Evolutionary conservation across 2,888 invertebrate genomes (phyloP).

Genomic region (Chymomyza caudatula): DNA sequence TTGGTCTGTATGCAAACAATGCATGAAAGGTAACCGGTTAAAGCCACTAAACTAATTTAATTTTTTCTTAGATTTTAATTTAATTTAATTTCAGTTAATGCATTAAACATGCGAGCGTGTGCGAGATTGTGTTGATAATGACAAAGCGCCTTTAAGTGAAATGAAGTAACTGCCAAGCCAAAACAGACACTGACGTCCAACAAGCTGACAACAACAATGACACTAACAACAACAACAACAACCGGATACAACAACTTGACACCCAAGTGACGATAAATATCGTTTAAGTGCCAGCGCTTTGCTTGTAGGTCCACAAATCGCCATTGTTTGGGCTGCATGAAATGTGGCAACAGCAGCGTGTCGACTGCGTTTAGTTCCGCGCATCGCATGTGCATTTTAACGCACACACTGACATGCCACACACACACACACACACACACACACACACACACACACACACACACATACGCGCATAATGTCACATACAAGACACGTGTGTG

Average conservation of each 20-base stretch:
- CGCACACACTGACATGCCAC: conserved; percentile 27
- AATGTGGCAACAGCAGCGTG: conserved; percentile 46
- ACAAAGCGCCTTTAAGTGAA: conserved; percentile 12
- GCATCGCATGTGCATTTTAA: conserved; percentile 37
- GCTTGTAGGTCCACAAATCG: conserved; percentile 4
- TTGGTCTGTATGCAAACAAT: too few species aligned
- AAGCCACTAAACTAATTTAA: background rate
- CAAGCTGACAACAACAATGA: background rate
- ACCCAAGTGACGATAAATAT: conserved; percentile 26
- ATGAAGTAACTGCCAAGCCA: conserved; percentile 24
- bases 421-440: background rate
- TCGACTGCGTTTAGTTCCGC: conserved; percentile 37
- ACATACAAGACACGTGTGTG: background rate
- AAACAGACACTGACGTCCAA: background rate
- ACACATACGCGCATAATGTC: too few species aligned
- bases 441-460: background rate
- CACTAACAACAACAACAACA: conserved; percentile 3
- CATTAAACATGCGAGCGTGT: background rate
- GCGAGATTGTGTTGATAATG: conserved; percentile 24
- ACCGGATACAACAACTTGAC: conserved; percentile 9
- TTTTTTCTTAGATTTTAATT: background rate
- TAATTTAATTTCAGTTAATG: background rate
- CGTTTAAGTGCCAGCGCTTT: conserved; percentile 19
- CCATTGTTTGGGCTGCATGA: conserved; percentile 29
- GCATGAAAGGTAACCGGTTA: background rate